Base-by-base conservation (phyloP, 2,888 invertebrate genomes). In the Drosophila testacea region DNA sequence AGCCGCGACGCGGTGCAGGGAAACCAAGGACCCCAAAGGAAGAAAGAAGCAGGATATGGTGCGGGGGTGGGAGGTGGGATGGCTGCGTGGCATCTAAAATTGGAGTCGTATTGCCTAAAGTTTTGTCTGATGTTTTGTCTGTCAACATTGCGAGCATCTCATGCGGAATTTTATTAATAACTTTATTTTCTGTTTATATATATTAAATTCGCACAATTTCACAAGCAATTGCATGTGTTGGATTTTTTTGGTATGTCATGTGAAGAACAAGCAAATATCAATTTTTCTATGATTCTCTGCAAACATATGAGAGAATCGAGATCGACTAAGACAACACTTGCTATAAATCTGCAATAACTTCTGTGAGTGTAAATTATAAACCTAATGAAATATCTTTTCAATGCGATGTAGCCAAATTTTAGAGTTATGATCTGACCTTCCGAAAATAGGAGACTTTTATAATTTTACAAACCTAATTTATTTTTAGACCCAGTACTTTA, bases 81-180 rank as follows among this genome's bases (percentile, higher is more conserved):
- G 28, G 4, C 11, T 48, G 32, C 16, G 32, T 54, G 32, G 38
- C 39, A 65, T 39, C 16, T 34, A 39, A 55, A 51, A 47, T 47
- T 57, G 59, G 16, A 59, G 61, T 39, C 39, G 42, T 10, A 46
- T 38, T 11, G 48, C 48, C 16, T 34, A n/a, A 48, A 63, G 50
- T 66, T 67, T 30, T 48, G 39, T 51, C 56, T 41, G 39, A 32
- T 57, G 66, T 51, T 57, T 39, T 46, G n/a, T n/a, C 51, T 32
- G 46, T 68, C 56, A 68, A 69, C 55, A 61, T n/a, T 13, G 32
- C 11, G 52, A 51, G 27, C 46, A 61, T 13, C 36, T 61, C 68
- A 68, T 46, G 60, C 54, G 60, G 16, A 55, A 68, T 41, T 47
- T 39, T 41, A 38, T 68, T 62, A 69, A 67, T 57, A 60, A 60